Conservation (phyloP, 2,113 vertebrate genomes). For the Aramus guarauna region DNA sequence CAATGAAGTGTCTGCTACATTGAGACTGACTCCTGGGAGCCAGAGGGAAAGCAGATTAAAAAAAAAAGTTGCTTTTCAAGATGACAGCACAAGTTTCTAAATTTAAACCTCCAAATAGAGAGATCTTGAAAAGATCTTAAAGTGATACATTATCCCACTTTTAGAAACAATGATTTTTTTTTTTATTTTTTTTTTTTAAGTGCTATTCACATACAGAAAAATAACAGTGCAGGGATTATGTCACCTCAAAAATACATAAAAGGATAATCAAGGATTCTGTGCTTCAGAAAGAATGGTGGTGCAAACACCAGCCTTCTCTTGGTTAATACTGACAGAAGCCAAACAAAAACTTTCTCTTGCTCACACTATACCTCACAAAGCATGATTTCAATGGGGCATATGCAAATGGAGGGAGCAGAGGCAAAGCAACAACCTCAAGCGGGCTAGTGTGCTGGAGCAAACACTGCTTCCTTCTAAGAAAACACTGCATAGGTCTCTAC, state of each 20-base stretch:
- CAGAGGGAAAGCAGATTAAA: slow-evolving; percentile 46
- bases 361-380: not conserved
- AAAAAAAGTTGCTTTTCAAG: too few relatives aligned
- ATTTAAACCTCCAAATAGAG: slow-evolving; percentile 42
- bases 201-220: not conserved
- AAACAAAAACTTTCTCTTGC: not conserved
- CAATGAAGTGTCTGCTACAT: slow-evolving; percentile 15
- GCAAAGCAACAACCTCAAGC: not conserved
- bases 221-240: not conserved
- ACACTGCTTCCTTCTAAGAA: not conserved
- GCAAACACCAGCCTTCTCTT: not conserved
- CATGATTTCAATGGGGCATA: not conserved
- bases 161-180: not conserved
- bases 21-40: slow-evolving; percentile 32
- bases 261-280: not conserved
- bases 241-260: not conserved
- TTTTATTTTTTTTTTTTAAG: not conserved
- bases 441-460: not conserved
- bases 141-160: slow-evolving; percentile 16
- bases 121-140: slow-evolving; percentile 26
- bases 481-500: not conserved
- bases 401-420: not conserved
- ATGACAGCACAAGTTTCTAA: slow-evolving; percentile 43
- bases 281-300: not conserved
- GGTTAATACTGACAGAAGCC: not conserved